Percentiles rank a stretch among this genome's conserved stretches.
Evolutionary conservation across 2,888 invertebrate genomes (phyloP).

Genomic region (Tiphia femorata): DNA sequence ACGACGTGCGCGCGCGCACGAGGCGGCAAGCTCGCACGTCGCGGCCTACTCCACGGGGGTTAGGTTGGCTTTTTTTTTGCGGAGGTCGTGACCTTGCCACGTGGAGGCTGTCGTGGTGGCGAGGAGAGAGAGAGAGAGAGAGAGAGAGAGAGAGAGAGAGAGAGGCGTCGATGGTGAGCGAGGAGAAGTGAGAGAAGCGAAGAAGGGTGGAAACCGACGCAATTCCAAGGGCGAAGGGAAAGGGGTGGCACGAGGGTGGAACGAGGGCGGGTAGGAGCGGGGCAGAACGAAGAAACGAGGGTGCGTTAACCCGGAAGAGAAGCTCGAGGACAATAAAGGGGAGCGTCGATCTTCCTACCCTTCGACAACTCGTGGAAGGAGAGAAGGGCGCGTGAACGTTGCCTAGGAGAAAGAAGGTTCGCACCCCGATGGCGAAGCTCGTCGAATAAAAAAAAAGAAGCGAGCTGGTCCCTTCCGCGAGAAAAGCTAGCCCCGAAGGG

Average conservation of each 20-base stretch:
- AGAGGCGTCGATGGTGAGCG: constrained; percentile 2
- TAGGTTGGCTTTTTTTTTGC: constrained; percentile 38
- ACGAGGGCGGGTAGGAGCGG: constrained; percentile 2
- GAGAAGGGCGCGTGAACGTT: not conserved
- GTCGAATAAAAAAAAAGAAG: constrained; percentile 5
- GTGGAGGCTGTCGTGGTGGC: constrained; percentile 30
- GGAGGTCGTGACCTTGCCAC: constrained; percentile 61
- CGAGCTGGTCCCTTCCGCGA: not conserved
- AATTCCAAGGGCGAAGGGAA: no score
- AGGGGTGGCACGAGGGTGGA: not conserved
- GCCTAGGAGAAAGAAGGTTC: no score
- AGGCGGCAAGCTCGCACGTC: no score
- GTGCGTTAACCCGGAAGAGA: constrained; percentile 50
- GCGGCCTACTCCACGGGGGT: constrained; percentile 15
- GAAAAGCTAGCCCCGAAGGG: no score
- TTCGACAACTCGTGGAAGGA: not conserved
- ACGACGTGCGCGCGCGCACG: no score
- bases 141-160: not conserved
- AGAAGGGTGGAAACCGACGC: constrained; percentile 2
- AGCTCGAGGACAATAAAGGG: constrained; percentile 32
- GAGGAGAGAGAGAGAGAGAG: not conserved
- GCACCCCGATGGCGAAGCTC: not conserved
- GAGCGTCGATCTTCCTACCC: constrained; percentile 13
- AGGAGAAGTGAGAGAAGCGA: constrained; percentile 3
- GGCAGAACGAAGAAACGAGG: constrained; percentile 29